Conservation (phyloP, 1,140 invertebrate species). For the Dendrolimus punctatus region DNA sequence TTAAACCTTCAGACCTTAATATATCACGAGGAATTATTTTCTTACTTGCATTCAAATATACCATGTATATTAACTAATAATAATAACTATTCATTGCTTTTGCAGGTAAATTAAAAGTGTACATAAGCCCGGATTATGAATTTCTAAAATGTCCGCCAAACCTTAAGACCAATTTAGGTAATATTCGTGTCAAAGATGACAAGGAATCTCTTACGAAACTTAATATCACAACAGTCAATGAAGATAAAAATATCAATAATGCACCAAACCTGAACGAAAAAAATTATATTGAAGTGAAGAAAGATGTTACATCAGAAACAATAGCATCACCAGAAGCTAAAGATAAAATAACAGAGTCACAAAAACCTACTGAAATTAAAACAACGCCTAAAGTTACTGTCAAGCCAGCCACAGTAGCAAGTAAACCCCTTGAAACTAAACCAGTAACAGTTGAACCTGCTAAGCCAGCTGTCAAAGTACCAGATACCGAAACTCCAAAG, state of each 20-base stretch:
- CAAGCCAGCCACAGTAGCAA: background rate
- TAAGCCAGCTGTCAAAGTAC: background rate
- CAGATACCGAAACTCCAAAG: conserved; percentile 1
- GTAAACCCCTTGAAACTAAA: background rate
- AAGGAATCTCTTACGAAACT: too few species aligned
- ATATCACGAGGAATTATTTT: too few species aligned
- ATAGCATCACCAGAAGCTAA: background rate
- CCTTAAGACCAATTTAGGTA: conserved; percentile 27
- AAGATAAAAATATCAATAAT: background rate
- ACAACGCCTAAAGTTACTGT: background rate
- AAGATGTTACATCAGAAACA: background rate
- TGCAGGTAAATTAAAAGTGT: conserved; percentile 37
- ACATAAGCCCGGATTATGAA: conserved; percentile 33
- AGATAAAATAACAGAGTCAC: background rate
- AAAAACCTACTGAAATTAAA: background rate
- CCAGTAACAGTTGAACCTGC: background rate
- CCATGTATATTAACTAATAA: background rate
- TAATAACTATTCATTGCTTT: conserved; percentile 7
- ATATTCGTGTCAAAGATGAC: background rate
- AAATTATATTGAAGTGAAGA: background rate
- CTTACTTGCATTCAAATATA: background rate
- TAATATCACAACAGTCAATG: too few species aligned
- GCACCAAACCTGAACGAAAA: background rate
- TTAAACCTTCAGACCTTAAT: too few species aligned
- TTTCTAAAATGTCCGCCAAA: conserved; percentile 33